Evolutionary conservation across 2,888 invertebrate species (phyloP).

Genomic region (Nematopogon swammerdamellus): DNA sequence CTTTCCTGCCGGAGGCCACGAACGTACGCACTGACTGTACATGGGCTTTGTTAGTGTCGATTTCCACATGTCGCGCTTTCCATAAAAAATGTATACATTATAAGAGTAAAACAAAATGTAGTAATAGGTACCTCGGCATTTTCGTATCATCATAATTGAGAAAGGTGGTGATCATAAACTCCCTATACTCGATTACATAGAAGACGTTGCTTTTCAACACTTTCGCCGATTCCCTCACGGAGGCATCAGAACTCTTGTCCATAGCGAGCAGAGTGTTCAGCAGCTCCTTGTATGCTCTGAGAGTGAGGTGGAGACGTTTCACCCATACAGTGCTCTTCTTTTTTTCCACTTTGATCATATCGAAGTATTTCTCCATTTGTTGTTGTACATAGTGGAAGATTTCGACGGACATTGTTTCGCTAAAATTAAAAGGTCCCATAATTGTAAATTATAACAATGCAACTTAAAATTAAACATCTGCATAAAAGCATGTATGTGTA

Average conservation of each 20-base stretch:
- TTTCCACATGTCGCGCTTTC: no score
- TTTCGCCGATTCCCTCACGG: conserved; percentile 74
- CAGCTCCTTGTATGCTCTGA: conserved; percentile 79
- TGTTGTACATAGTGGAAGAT: conserved; percentile 94
- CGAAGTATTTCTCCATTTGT: conserved; percentile 81
- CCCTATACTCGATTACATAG: conserved; percentile 92
- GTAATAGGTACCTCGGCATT: conserved; percentile 70
- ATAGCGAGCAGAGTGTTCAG: conserved; percentile 78
- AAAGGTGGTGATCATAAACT: conserved; percentile 78
- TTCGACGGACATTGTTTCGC: conserved; percentile 89
- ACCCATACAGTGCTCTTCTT: conserved; percentile 82
- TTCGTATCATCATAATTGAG: conserved; percentile 80
- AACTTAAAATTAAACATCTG: no score
- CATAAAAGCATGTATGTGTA: no score
- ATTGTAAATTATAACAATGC: no score
- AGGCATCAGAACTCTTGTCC: conserved; percentile 69
- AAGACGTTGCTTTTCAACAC: conserved; percentile 89
- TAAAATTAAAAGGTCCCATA: conserved; percentile 33
- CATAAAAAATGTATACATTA: conserved; percentile 1
- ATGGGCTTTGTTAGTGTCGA: no score
- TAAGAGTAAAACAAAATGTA: no score
- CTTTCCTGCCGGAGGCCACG: no score
- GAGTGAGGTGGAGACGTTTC: conserved; percentile 77
- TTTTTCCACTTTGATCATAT: conserved; percentile 84
- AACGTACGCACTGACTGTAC: no score